phyloP scores from a whole-genome alignment of 2,888 invertebrate species.

The Synergus gifuensis region DNA sequence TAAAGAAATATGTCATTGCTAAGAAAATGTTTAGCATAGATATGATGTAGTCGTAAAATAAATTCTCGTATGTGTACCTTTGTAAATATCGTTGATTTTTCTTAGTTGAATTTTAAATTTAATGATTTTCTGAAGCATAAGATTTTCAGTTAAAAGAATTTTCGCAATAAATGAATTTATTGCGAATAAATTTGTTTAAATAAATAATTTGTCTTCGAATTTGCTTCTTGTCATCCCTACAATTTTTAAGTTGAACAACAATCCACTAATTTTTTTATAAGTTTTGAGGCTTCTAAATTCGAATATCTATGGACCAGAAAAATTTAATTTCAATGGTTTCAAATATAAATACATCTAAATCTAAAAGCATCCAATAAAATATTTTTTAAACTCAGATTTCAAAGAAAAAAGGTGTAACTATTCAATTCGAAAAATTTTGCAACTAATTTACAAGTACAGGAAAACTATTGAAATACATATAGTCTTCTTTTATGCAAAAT shows the following conservation, averaged over 20 bases:
- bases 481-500: not conserved
- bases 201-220: not conserved
- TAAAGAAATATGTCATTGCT: slow-evolving; percentile 15
- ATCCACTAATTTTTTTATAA: not conserved
- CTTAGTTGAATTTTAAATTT: not conserved
- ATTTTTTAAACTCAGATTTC: too few relatives aligned
- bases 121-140: not conserved
- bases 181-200: too few relatives aligned
- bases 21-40: slow-evolving; percentile 17
- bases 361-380: too few relatives aligned
- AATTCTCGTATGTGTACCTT: slow-evolving; percentile 25
- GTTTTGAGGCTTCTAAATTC: not conserved
- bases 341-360: too few relatives aligned
- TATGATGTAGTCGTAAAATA: not conserved
- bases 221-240: not conserved
- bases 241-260: not conserved
- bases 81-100: slow-evolving; percentile 7
- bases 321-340: too few relatives aligned
- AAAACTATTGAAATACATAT: too few relatives aligned
- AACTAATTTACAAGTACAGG: too few relatives aligned
- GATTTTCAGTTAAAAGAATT: not conserved
- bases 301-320: not conserved
- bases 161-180: not conserved
- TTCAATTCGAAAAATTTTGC: too few relatives aligned
- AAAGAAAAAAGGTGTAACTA: too few relatives aligned